Evolutionary conservation across 2,888 invertebrate species (phyloP), one percentile per base, ranked within the genome.

Genomic region (Rhodophaea formosa): DNA sequence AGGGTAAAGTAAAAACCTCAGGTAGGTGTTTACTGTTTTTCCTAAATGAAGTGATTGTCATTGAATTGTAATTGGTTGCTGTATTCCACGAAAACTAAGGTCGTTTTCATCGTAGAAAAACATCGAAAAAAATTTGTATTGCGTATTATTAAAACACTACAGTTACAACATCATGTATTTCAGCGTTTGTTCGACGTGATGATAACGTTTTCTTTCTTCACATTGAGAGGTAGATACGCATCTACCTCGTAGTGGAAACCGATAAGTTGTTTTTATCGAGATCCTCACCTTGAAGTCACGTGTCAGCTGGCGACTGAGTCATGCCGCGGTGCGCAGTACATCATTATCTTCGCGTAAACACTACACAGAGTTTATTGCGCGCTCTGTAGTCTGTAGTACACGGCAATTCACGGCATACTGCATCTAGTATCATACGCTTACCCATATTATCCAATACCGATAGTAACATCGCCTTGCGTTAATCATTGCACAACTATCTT

Each of bases 201-300:
- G 49, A 32, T 51, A 32, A 51, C 23, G 35, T 16, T 44, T 53
- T 53, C 43, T 53, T 53, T 44, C 16, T 17, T 10, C 16, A 35
- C 17, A 51, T 35, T 51, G 16, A 51, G 16, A 51, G 16, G 35
- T 10, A 23, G 15, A 43, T 35, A 10, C 14, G 30, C 44, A 53
- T 44, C 46, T 55, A 16, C 17, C 17, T 42, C 55, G 14, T n/a
- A 42, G 42, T 43, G 57, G 53, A 60, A 63, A 62, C 53, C 57
- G 42, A 59, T 58, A 57, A 61, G 64, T 62, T 67, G 66, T 68
- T 69, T 64, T 62, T 64, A 60, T 53, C 56, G 23, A 42, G 56
- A 47, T 61, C 59, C 30, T 59, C 56, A 58, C 47, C 56, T 56
- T 56, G 56, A 51, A 56, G 56, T 56, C 56, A 56, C 56, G 49